Conservation (phyloP, 2,888 invertebrate genomes). For the Plebejus anna region DNA sequence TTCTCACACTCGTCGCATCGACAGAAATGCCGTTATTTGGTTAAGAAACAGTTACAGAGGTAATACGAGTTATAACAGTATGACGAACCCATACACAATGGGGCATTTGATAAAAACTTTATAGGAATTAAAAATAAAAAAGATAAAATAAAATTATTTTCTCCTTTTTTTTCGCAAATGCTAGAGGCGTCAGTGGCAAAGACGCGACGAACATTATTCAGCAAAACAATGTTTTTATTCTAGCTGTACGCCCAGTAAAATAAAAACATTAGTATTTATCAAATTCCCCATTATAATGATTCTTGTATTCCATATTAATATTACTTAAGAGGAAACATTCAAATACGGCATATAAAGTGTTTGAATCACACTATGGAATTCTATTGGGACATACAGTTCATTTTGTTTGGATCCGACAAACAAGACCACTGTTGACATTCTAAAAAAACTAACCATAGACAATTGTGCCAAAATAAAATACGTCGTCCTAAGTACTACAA, state of each 20-base stretch:
- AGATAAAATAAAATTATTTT: neutral
- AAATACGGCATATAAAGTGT: neutral
- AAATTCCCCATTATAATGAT: neutral
- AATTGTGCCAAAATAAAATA: constrained; percentile 58
- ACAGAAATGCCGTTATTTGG: constrained; percentile 26
- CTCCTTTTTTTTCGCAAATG: neutral
- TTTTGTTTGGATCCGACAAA: neutral
- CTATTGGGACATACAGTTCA: neutral
- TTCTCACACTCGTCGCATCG: constrained; percentile 12
- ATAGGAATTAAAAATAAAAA: neutral
- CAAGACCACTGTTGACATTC: constrained; percentile 7
- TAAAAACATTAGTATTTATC: neutral
- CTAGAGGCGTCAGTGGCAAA: neutral
- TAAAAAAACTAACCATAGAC: constrained; percentile 31
- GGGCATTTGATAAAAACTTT: neutral
- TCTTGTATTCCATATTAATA: neutral
- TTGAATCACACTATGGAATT: neutral
- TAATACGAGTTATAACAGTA: constrained; percentile 18
- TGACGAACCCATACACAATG: neutral
- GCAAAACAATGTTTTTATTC: neutral
- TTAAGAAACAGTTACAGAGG: constrained; percentile 28
- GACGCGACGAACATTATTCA: neutral
- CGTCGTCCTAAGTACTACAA: constrained; percentile 62
- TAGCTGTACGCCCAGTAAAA: neutral
- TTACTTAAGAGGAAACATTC: neutral